Base-by-base conservation (phyloP, 2,113 vertebrate genomes). In the Indicator indicator region DNA sequence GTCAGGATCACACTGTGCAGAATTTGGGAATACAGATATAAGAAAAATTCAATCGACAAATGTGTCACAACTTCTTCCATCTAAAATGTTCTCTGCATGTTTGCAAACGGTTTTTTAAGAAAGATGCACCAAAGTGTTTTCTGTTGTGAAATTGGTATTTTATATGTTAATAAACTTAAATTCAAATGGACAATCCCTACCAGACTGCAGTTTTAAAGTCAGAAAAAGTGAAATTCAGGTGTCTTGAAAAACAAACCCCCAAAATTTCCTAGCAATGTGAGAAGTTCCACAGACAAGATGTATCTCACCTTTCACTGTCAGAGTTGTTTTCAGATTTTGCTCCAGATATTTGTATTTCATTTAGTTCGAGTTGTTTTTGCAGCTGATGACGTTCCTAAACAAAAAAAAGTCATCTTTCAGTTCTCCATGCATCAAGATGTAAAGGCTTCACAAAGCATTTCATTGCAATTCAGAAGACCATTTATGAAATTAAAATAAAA, bases 341-440 rank as follows among this genome's bases (percentile, higher is more conserved):
- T 94, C 97, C 98, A 17, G 98, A 94, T 84, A 99, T 97, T 46
- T 98, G 98, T 28, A 98, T 96, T 95, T 99, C 99, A 79, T 98
- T 97, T 54, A 99, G 98, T 88, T 98, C 97, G 21, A 99, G 98
- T 75, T 99, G 99, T 55, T 97, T 97, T 27, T 98, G 97, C 55
- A 99, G 97, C 19, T 99, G 98, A 71, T 97, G 97, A 84, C 98
- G 99, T 89, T 99, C 99, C 99, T 99, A 95, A 96, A 90, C 56
- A 71, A 44, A 44, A 44, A 90, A 72, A 78, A 46, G 15, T 55
- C 62, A 70, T 76, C 63, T 20, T 87, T 94, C 85, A 95, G 27
- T 90, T 89, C 23, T 83, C 40, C 8, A 8, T 16, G 7, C 48
- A 46, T 52, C 26, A 82, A 89, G 89, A 90, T 23, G 9, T 81